Percentiles rank a stretch among this genome's conserved stretches.
Evolutionary conservation across 1,140 invertebrate genomes (phyloP).

Genomic region (Drosophila nebulosa): DNA sequence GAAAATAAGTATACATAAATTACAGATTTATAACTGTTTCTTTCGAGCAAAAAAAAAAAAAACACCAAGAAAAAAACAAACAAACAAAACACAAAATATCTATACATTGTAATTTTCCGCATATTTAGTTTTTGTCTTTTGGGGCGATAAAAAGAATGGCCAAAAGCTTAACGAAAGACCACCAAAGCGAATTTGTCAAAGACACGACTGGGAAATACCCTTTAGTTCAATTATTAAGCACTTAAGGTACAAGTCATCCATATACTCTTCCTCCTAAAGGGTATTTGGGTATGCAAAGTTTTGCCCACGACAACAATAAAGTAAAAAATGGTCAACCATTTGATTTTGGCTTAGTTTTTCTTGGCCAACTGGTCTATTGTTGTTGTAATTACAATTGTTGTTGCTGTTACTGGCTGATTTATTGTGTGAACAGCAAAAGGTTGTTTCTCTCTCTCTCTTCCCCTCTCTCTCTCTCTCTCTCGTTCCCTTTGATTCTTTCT

Average conservation of each 20-base stretch:
- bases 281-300: background rate
- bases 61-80: background rate
- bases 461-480: background rate
- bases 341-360: conserved; percentile 25
- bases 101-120: conserved; percentile 34
- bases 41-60: too few relatives aligned
- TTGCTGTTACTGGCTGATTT: conserved; percentile 34
- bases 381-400: conserved; percentile 1
- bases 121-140: conserved; percentile 15
- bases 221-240: background rate
- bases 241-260: too few relatives aligned
- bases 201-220: background rate
- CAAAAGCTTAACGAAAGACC: conserved; percentile 19
- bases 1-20: conserved; percentile 12
- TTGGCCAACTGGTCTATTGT: conserved; percentile 21
- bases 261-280: background rate
- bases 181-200: conserved; percentile 16
- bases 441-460: background rate
- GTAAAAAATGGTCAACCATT: conserved; percentile 31
- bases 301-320: background rate
- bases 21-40: conserved; percentile 20
- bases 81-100: background rate
- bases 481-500: conserved; percentile 3
- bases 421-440: conserved; percentile 31
- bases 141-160: conserved; percentile 9